phyloP scores from a whole-genome alignment of 2,888 invertebrate species.

The Allacma fusca region DNA sequence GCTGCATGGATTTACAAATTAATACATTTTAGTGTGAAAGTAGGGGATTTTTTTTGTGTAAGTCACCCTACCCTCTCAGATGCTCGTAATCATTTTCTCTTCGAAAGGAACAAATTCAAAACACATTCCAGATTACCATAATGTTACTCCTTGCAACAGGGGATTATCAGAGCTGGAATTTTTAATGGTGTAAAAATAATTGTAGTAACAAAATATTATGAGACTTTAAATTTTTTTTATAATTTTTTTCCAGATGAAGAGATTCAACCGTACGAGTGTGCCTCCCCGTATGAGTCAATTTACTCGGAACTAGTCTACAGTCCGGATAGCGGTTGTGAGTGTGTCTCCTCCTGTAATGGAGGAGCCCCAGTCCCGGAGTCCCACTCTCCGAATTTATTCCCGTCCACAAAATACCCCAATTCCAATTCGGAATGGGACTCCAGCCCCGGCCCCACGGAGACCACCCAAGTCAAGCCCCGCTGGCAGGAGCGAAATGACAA shows the following conservation, averaged over 20 bases:
- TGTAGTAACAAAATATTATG: background rate
- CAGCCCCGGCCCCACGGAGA: no score
- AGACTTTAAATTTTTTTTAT: background rate
- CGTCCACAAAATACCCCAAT: background rate
- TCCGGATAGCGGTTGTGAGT: slow-evolving; percentile 2
- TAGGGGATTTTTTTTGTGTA: no score
- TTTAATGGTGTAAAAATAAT: no score
- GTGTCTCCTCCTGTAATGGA: background rate
- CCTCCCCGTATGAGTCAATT: slow-evolving; percentile 47
- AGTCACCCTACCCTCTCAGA: no score
- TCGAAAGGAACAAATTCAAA: no score
- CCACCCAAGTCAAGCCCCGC: slow-evolving; percentile 4
- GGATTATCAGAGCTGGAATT: no score
- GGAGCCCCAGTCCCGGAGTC: background rate
- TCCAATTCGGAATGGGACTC: background rate
- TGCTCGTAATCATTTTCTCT: no score
- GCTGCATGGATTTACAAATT: no score
- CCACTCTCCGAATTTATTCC: background rate
- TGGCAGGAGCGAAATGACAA: background rate
- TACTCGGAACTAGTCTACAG: slow-evolving; percentile 60
- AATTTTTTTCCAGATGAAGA: background rate
- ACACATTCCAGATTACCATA: no score
- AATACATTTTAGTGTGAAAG: no score
- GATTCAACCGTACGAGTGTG: background rate
- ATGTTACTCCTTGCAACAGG: no score